phyloP scores from a whole-genome alignment of 1,140 invertebrate genomes.

The Hesperophylax magnus region DNA sequence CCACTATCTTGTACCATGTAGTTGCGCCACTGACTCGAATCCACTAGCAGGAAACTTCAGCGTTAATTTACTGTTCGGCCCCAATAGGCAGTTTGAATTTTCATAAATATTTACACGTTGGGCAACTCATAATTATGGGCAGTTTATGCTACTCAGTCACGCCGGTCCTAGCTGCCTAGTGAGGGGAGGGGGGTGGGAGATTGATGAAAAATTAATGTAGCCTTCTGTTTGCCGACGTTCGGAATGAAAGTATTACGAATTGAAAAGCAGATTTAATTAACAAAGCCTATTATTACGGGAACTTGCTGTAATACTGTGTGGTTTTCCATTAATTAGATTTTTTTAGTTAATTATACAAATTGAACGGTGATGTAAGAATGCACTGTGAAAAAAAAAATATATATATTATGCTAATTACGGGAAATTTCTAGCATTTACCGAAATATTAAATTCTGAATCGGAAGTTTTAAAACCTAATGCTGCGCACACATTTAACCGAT shows the following conservation, averaged over 20 bases:
- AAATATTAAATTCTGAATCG: too few species aligned
- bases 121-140: neutral
- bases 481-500: too few species aligned
- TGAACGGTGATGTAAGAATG: too few species aligned
- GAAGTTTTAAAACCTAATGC: too few species aligned
- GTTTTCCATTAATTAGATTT: too few species aligned
- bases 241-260: neutral
- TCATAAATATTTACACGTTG: slow-evolving; percentile 14
- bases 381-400: too few species aligned
- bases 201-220: neutral
- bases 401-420: too few species aligned
- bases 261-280: slow-evolving; percentile 5
- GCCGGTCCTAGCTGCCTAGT: neutral
- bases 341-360: too few species aligned
- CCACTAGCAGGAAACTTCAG: neutral
- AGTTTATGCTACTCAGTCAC: slow-evolving; percentile 1
- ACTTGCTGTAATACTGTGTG: too few species aligned
- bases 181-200: neutral
- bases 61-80: slow-evolving; percentile 6
- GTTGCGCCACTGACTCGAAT: too few species aligned
- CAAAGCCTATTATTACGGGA: neutral
- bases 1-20: too few species aligned
- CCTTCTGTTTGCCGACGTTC: neutral
- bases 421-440: too few species aligned
- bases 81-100: neutral